Conservation (phyloP, 1,140 invertebrate species). For the Drosophila ambigua region DNA sequence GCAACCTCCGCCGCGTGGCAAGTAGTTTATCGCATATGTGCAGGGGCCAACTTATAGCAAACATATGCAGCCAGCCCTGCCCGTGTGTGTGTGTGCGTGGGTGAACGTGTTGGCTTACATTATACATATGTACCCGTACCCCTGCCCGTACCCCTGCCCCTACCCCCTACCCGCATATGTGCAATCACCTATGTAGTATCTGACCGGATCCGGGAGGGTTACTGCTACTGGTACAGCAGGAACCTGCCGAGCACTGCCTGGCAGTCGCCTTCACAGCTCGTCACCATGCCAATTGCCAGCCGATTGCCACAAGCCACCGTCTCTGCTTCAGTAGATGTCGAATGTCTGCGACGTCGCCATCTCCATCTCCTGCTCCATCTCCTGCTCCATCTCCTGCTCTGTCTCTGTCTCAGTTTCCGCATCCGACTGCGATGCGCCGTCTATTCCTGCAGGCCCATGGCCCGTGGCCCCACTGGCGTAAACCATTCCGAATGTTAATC, state of each 20-base stretch:
- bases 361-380: conserved; percentile 7
- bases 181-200: conserved; percentile 21
- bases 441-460: conserved; percentile 11
- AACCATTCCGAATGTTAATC: conserved; percentile 74
- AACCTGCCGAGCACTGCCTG: conserved; percentile 2
- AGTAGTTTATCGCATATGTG: conserved; percentile 81
- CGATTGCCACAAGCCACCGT: conserved; percentile 26
- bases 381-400: conserved; percentile 10
- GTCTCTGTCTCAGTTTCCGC: conserved; percentile 18
- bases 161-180: background rate
- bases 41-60: conserved; percentile 64
- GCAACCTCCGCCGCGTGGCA: conserved; percentile 42
- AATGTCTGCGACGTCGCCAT: background rate
- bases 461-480: conserved; percentile 15
- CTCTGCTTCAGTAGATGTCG: background rate
- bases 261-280: background rate
- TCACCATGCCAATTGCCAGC: conserved; percentile 39
- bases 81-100: conserved; percentile 15
- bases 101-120: background rate
- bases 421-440: background rate
- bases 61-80: conserved; percentile 54
- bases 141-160: background rate
- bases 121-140: conserved; percentile 27
- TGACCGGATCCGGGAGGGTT: conserved; percentile 24
- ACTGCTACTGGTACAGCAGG: background rate